Base-by-base conservation (phyloP, 2,797 vertebrate genomes). In the Tenualosa thibaudeaui region DNA sequence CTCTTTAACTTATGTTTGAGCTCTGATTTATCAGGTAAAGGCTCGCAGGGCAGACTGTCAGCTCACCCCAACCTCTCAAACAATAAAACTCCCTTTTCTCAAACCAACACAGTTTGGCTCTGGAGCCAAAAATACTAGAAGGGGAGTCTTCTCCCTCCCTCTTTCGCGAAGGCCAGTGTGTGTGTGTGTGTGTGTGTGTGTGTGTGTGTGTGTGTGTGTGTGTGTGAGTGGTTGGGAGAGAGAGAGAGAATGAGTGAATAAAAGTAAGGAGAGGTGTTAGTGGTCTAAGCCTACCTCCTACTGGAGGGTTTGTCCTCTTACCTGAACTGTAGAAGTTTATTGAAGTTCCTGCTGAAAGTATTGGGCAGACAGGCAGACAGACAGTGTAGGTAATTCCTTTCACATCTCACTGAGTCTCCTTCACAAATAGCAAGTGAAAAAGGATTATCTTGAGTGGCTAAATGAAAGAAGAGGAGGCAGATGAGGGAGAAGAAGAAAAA, bases 231-330 rank as follows among this genome's bases (percentile, higher is more conserved):
- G 46, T 46, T 46, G 53, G 58, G 6, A 82, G 84, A 71, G n/a
- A 89, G n/a, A 89, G 88, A 84, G 88, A 85, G 86, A 89, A 85
- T 85, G 89, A 86, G 85, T 46, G 46, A 46, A 7, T 46, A 46
- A 46, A 4, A 46, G 89, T 83, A 26, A 12, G 65, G 53, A 17
- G 91, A 91, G 90, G 90, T 90, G 91, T 88, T 88, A n/a, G 85
- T 88, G 90, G 93, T 92, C 90, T 92, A 91, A 92, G 92, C 81
- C 92, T 87, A 94, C 94, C 94, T 94, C 93, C 94, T 93, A 81
- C 93, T 94, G 94, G 94, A 94, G 92, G 91, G 91, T 92, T 92
- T 40, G 68, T 40, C 91, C 54, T 62, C 89, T 85, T 91, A 75
- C 68, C 68, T 75, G 31, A 75, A 40, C 31, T 90, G 91, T 90